These are phyloP conservation scores for Apeira syringaria DNA, from an alignment of 2,888 invertebrate species.

Conservation along the genomic window DNA sequence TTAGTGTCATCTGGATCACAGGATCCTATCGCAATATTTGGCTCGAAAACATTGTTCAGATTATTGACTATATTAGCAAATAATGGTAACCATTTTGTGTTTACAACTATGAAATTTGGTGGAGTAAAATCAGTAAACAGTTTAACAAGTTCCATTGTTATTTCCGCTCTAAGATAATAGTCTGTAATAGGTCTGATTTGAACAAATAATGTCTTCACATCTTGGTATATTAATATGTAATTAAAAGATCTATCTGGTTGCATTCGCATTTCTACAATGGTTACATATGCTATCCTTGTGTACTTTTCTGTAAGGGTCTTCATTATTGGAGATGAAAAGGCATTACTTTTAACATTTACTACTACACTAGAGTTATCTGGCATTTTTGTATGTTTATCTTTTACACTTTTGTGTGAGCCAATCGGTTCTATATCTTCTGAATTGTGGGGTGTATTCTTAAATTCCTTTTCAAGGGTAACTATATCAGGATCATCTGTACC, in stretches of 20 bases:
- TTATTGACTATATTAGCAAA: neutral
- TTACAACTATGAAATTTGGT: neutral
- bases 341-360: no score
- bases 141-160: slow-evolving; percentile 7
- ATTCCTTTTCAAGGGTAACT: neutral
- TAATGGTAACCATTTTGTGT: neutral
- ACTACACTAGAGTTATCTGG: no score
- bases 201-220: neutral
- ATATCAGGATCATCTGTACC: neutral
- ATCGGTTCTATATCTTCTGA: no score
- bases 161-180: neutral
- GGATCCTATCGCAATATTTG: neutral
- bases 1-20: neutral
- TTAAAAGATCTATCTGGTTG: neutral
- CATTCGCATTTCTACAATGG: slow-evolving; percentile 5
- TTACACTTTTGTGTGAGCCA: no score
- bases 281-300: neutral
- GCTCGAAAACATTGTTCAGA: neutral
- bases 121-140: slow-evolving; percentile 5
- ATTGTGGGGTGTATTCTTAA: neutral
- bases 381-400: no score
- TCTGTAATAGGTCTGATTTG: slow-evolving; percentile 5
- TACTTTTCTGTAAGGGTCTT: neutral
- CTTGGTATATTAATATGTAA: slow-evolving; percentile 1
- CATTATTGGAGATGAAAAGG: no score